These are phyloP conservation scores for Sinotaia quadrata DNA, from an alignment of 2,888 invertebrate species.

Conservation along the genomic window DNA sequence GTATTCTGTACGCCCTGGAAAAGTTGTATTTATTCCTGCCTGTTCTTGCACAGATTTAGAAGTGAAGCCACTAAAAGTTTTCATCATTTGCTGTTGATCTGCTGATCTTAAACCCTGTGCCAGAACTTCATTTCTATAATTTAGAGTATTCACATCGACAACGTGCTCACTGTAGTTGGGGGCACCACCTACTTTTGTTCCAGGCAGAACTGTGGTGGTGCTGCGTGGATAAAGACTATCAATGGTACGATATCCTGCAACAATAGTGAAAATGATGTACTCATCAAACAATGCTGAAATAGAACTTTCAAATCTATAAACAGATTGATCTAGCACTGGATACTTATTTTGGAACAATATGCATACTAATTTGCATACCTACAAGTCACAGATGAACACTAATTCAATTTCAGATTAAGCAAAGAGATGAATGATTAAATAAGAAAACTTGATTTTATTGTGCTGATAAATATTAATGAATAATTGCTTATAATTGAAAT, in stretches of 20 bases:
- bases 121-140: conserved; percentile 46
- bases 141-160: conserved; percentile 47
- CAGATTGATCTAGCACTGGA: too few species aligned
- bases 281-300: too few species aligned
- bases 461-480: too few species aligned
- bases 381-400: too few species aligned
- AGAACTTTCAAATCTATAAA: too few species aligned
- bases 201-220: conserved; percentile 32
- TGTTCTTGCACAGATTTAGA: conserved; percentile 66
- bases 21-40: conserved; percentile 70
- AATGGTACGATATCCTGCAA: conserved; percentile 60
- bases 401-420: too few species aligned
- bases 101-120: too few species aligned
- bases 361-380: too few species aligned
- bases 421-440: too few species aligned
- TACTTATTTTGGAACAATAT: too few species aligned
- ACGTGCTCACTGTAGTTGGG: conserved; percentile 44
- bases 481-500: too few species aligned
- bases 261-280: background rate
- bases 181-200: conserved; percentile 40
- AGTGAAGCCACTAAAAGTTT: conserved; percentile 39
- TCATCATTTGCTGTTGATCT: conserved; percentile 13
- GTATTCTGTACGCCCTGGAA: conserved; percentile 70
- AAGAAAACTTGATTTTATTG: too few species aligned
- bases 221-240: conserved; percentile 59